Conservation (phyloP, 1,140 invertebrate genomes). For the Mycetomoellerius zeteki region DNA sequence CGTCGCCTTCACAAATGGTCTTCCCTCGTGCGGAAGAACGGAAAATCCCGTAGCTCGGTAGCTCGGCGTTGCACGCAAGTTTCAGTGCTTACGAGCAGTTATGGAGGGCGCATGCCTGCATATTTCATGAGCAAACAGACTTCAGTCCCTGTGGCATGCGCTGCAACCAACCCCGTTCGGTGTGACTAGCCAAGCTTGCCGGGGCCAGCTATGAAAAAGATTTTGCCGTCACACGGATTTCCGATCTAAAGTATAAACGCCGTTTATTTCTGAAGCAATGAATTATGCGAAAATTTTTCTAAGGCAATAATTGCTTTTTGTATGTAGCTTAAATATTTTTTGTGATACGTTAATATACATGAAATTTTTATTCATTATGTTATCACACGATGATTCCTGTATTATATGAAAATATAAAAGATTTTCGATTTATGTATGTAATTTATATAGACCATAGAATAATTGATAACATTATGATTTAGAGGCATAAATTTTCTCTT, state of each 20-base stretch:
- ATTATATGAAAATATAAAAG: not conserved
- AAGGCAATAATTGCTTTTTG: not conserved
- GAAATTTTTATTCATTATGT: not conserved
- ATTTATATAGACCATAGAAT: not conserved
- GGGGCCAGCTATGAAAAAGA: slow-evolving; percentile 69
- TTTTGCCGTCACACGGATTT: slow-evolving; percentile 58
- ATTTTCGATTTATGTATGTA: not conserved
- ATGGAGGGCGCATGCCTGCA: slow-evolving; percentile 83
- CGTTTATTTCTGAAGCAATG: not conserved
- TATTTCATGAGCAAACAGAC: slow-evolving; percentile 86
- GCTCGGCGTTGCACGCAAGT: slow-evolving; percentile 81
- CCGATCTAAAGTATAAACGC: not conserved
- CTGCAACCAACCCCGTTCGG: slow-evolving; percentile 65
- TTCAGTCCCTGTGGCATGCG: slow-evolving; percentile 77
- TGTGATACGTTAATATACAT: not conserved
- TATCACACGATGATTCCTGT: not conserved
- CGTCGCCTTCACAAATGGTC: slow-evolving; percentile 59
- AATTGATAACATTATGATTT: not conserved
- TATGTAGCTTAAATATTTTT: not conserved
- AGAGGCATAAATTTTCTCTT: slow-evolving; percentile 9
- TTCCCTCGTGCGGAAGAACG: slow-evolving; percentile 66
- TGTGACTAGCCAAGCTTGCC: slow-evolving; percentile 57
- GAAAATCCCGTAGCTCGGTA: slow-evolving; percentile 80
- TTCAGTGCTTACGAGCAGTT: slow-evolving; percentile 80
- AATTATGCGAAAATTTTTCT: not conserved